Base-by-base conservation (phyloP, 2,113 vertebrate species). In the Varanus komodoensis region DNA sequence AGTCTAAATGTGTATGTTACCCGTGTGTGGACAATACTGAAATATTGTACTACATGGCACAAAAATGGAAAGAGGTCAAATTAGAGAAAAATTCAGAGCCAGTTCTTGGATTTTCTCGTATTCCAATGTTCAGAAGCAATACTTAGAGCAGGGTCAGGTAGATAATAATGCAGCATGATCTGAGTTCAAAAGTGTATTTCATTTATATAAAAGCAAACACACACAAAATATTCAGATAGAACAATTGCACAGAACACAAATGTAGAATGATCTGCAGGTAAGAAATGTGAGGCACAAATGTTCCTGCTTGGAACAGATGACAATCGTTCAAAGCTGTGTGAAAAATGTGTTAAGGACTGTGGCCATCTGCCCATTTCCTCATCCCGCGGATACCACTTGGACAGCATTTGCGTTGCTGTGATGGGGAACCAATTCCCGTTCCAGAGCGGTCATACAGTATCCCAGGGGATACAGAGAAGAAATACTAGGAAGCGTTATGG, bases 231-330 rank as follows among this genome's bases (percentile, higher is more conserved):
- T 34, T 78, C 34, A 54, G 44, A 9, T 32, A 52, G 73, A 71
- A 87, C 38, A 48, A 21, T 87, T 80, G 82, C 83, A 86, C 71
- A 57, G n/a, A 74, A 57, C 57, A 83, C 6, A 86, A 38, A 69
- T 29, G 64, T 84, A 44, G 71, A 57, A 74, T 9, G 2, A 57
- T 74, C 48, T 86, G 34, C 12, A 38, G 12, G 21, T n/a, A 75
- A 75, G 69, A 84, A 71, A n/a, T 74, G n/a, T 54, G 48, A 74
- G 29, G 73, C 12, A 74, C 17, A 11, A 54, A 34, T 38, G 52
- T 54, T 38, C 19, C 71, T 38, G 29, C 48, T 85, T 17, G 71
- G 11, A 86, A 52, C 19, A 34, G n/a, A 52, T 14, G 32, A 57
- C 69, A 11, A 75, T 61, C n/a, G 75, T 9, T 14, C 50, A 86